These are phyloP conservation scores for Myripristis murdjan DNA, from an alignment of 2,797 vertebrate genomes.

Conservation along the genomic window DNA sequence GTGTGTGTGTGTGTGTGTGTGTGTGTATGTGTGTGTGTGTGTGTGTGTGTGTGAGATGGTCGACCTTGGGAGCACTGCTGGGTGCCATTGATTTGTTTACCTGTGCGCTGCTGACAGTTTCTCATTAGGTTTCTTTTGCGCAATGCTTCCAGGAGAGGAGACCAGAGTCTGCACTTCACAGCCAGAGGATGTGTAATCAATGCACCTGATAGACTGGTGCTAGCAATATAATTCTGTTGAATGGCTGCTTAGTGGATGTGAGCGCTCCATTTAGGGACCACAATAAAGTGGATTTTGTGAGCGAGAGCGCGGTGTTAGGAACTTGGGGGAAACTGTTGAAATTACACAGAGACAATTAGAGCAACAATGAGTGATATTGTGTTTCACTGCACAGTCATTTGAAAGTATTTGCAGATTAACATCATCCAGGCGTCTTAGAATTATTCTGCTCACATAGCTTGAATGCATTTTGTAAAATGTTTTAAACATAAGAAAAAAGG, in stretches of 20 bases:
- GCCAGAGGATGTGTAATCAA: slow-evolving; percentile 79
- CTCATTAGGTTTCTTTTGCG: slow-evolving; percentile 86
- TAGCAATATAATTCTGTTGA: slow-evolving; percentile 81
- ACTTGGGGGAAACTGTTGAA: slow-evolving; percentile 40
- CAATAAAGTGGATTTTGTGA: slow-evolving; percentile 75
- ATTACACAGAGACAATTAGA: slow-evolving; percentile 24
- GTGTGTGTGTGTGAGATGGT: slow-evolving; percentile 22
- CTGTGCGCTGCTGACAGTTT: slow-evolving; percentile 85
- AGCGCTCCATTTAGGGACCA: slow-evolving; percentile 75
- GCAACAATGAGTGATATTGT: slow-evolving; percentile 10
- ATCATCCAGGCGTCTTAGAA: slow-evolving; percentile 8
- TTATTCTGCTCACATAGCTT: background rate
- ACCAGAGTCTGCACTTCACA: slow-evolving; percentile 76
- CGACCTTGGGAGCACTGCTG: slow-evolving; percentile 82
- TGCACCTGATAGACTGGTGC: slow-evolving; percentile 81
- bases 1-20: too few species aligned
- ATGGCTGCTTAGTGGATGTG: slow-evolving; percentile 78
- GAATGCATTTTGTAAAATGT: slow-evolving; percentile 1
- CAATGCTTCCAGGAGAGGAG: slow-evolving; percentile 83
- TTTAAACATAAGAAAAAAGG: slow-evolving; percentile 20
- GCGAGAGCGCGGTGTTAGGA: slow-evolving; percentile 49
- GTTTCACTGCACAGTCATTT: slow-evolving; percentile 43
- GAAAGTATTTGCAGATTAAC: slow-evolving; percentile 34
- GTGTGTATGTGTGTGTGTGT: slow-evolving; percentile 18
- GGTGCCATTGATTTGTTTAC: slow-evolving; percentile 90